phyloP scores from a whole-genome alignment of 2,797 vertebrate genomes.

The Poeciliopsis paucimaculata region DNA sequence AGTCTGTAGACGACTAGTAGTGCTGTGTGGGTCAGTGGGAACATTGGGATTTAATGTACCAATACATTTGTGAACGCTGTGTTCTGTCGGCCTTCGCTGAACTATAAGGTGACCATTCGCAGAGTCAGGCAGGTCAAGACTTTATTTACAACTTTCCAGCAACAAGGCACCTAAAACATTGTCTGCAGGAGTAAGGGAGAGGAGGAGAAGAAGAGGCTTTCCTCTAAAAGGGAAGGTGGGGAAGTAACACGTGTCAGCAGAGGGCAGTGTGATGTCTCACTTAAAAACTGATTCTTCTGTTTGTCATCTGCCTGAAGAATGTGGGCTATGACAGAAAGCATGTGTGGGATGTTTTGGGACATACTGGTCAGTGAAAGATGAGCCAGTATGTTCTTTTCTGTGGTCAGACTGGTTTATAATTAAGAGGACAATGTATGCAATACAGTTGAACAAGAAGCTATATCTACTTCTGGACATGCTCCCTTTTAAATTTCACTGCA shows the following conservation, averaged over 20 bases:
- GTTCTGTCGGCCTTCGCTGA: slow-evolving; percentile 31
- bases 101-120: neutral
- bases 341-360: neutral
- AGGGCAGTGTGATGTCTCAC: slow-evolving; percentile 55
- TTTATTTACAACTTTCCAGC: slow-evolving; percentile 43
- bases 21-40: slow-evolving; percentile 34
- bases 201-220: slow-evolving; percentile 34
- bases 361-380: neutral
- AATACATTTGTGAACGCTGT: slow-evolving; percentile 13
- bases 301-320: neutral
- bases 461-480: neutral
- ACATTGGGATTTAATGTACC: slow-evolving; percentile 54
- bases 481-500: slow-evolving; percentile 8
- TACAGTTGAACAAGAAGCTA: neutral
- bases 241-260: slow-evolving; percentile 51
- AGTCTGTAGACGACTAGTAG: slow-evolving; percentile 36
- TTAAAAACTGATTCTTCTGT: neutral
- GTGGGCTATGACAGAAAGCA: neutral
- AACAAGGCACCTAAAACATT: slow-evolving; percentile 15
- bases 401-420: neutral
- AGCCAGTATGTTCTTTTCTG: neutral
- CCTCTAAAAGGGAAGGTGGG: neutral
- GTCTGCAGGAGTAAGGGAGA: slow-evolving; percentile 49
- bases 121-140: slow-evolving; percentile 21
- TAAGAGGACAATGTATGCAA: neutral